Base-by-base conservation (phyloP, 2,888 invertebrate genomes). In the Phytoseiulus persimilis region DNA sequence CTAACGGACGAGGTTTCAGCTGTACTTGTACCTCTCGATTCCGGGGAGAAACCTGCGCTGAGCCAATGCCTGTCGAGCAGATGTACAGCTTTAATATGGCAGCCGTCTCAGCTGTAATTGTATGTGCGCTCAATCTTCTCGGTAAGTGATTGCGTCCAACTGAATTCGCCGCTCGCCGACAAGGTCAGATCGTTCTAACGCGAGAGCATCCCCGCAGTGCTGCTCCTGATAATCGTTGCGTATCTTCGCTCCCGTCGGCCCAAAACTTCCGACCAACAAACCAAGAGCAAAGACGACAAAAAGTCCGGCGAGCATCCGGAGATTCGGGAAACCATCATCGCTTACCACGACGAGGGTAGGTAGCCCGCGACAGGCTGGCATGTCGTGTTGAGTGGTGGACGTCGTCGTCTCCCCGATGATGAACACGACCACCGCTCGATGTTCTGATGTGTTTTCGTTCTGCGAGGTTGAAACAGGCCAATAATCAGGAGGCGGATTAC, bases 271-370 rank as follows among this genome's bases (percentile, higher is more conserved):
- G 89, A 91, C 83, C 92, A 92, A 90, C 92, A 92, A 90, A 45
- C 87, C 33, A 87, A 87, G 33, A 83, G 31, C 31, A 90, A 93
- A 90, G 90, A 91, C n/a, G 87, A 87, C 87, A 45, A 96, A 96
- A 90, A 95, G 96, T 97, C 98, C 92, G 93, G 94, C 5, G 95
- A 97, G 91, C 65, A 65, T 18, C 98, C 99, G 92, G 98, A 99
- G 92, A 97, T 98, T 65, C 94, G 98, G 90, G 99, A 99, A 93
- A 99, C 97, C 92, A 98, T 99, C 91, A 97, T 99, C 91, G 97
- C 97, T 91, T 99, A 99, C 92, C 97, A 98, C 92, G 98, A 99
- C 92, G 99, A 99, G 93, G 99, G 99, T 87, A 33, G n/a, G 65
- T 65, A 18, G 18, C 5, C 11, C 14, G 9, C 18, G 11, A 65